Percentiles rank a stretch among this genome's conserved stretches.
phyloP scores from a whole-genome alignment of 2,888 invertebrate species.

The Trypoxylon attenuatum region DNA sequence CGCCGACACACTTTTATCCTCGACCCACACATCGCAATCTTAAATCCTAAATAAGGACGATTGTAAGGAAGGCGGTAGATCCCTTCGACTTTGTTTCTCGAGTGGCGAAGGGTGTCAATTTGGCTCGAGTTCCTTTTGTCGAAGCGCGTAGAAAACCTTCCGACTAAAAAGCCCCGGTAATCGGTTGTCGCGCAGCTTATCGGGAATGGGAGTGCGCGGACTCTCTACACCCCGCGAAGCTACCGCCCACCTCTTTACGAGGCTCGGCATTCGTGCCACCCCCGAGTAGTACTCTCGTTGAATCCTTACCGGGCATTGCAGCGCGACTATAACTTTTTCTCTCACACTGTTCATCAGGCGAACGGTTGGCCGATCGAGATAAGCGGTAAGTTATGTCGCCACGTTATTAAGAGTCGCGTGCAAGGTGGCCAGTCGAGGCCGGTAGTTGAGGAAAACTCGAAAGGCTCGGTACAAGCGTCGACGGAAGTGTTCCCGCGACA shows the following conservation, averaged over 20 bases:
- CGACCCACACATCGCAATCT: too few species aligned
- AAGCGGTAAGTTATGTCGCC: background rate
- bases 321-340: background rate
- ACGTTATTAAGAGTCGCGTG: background rate
- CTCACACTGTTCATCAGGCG: background rate
- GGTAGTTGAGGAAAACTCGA: background rate
- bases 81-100: too few species aligned
- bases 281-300: background rate
- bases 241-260: background rate
- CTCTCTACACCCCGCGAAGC: too few species aligned
- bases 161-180: background rate
- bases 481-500: constrained; percentile 12
- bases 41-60: too few species aligned
- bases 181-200: background rate
- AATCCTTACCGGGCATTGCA: background rate
- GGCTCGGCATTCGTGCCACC: background rate
- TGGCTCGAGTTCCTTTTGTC: too few species aligned
- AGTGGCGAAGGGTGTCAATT: too few species aligned
- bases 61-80: too few species aligned
- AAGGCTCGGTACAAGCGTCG: background rate
- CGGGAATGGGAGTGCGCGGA: too few species aligned
- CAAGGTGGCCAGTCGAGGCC: background rate
- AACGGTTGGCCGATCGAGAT: background rate
- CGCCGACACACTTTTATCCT: too few species aligned
- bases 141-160: too few species aligned